Conservation (phyloP, 2,888 invertebrate species). For the Pterostichus madidus region DNA sequence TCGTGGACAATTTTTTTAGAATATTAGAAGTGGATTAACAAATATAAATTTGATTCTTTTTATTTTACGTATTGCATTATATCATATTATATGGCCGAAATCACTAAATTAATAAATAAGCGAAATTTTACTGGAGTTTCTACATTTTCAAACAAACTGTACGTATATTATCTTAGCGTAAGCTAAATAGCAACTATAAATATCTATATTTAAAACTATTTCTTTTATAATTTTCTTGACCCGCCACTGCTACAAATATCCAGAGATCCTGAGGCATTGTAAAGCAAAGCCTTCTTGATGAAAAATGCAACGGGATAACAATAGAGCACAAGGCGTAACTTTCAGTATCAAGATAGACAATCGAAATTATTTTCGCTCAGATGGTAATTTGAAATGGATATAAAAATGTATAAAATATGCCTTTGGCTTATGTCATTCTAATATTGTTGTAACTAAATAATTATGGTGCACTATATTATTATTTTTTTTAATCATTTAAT, state of each 20-base stretch:
- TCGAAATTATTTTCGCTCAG: background rate
- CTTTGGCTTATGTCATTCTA: background rate
- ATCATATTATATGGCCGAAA: too few relatives aligned
- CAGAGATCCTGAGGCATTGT: background rate
- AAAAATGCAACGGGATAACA: background rate
- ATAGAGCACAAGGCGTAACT: conserved; percentile 5
- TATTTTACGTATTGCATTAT: too few relatives aligned
- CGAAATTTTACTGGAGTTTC: too few relatives aligned
- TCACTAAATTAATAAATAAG: too few relatives aligned
- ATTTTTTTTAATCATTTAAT: background rate
- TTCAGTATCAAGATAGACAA: conserved; percentile 2
- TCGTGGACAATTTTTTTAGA: too few relatives aligned
- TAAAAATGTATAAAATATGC: background rate
- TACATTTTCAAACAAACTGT: too few relatives aligned
- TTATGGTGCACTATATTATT: conserved; percentile 11
- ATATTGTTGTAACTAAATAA: conserved; percentile 29
- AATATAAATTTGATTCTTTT: too few relatives aligned
- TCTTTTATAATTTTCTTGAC: too few relatives aligned
- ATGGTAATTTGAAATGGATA: background rate
- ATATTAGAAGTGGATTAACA: too few relatives aligned
- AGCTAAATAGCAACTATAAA: too few relatives aligned
- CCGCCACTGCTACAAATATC: background rate
- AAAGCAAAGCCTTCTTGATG: conserved; percentile 3
- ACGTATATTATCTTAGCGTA: too few relatives aligned
- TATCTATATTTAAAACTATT: too few relatives aligned